Conservation (phyloP, 1,140 invertebrate genomes). For the Platyscapa corneri region DNA sequence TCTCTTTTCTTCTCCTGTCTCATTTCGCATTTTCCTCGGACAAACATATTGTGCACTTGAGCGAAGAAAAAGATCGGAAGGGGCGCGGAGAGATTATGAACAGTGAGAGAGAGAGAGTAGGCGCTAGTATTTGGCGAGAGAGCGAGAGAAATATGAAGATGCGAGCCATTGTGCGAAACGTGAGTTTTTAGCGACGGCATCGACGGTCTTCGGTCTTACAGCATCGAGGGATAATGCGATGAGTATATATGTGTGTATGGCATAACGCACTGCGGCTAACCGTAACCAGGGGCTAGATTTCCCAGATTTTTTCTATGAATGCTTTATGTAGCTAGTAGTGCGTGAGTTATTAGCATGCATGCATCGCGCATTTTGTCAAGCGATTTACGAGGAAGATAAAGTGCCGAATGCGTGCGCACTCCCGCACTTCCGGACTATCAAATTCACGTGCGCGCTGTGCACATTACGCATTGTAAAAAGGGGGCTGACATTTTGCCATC, state of each 20-base stretch:
- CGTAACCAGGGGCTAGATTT: slow-evolving; percentile 57
- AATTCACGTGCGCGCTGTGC: neutral
- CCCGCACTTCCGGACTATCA: neutral
- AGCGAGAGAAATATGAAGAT: neutral
- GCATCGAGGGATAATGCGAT: slow-evolving; percentile 61
- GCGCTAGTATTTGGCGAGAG: neutral
- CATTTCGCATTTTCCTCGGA: slow-evolving; percentile 33
- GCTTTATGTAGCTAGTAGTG: slow-evolving; percentile 57
- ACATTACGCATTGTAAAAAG: neutral
- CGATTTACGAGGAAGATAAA: slow-evolving; percentile 66
- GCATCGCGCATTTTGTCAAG: slow-evolving; percentile 64
- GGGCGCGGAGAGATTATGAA: neutral
- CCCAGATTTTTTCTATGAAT: slow-evolving; percentile 39
- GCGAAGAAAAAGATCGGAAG: slow-evolving; percentile 23
- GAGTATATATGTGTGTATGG: slow-evolving; percentile 46
- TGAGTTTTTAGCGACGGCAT: slow-evolving; percentile 19
- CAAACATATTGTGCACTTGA: slow-evolving; percentile 29
- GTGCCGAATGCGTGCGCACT: neutral
- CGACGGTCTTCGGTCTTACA: slow-evolving; percentile 48
- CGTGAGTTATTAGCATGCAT: slow-evolving; percentile 72
- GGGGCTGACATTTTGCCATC: neutral
- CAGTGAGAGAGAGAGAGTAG: neutral
- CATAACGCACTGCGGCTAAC: slow-evolving; percentile 59
- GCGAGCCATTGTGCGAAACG: neutral
- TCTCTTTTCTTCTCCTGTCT: neutral